Percentiles rank a stretch among this genome's conserved stretches.
These are phyloP conservation scores for Monodelphis domestica DNA, from an alignment of 2,797 vertebrate species.

Conservation along the genomic window DNA sequence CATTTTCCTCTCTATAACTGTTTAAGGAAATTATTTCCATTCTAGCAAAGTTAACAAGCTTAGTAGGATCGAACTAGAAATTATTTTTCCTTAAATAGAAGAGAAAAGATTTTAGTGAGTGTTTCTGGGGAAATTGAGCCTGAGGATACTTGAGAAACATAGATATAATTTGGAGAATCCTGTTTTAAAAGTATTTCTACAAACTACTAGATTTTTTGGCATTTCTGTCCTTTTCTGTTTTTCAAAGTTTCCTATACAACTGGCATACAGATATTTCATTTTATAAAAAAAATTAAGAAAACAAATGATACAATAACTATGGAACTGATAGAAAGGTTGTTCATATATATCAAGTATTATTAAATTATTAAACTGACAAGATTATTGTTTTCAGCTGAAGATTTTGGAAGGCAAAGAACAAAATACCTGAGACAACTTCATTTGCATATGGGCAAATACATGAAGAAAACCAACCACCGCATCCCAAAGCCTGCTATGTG, in stretches of 20 bases:
- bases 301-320: background rate
- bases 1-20: background rate
- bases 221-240: background rate
- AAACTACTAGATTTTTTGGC: background rate
- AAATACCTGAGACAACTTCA: conserved; percentile 96
- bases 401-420: fast-evolving
- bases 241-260: background rate
- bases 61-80: background rate
- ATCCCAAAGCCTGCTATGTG: conserved; percentile 96
- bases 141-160: background rate
- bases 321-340: background rate
- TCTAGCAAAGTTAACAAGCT: background rate
- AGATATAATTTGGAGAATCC: background rate
- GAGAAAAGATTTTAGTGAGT: background rate
- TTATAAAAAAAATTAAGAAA: background rate
- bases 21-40: background rate
- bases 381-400: fast-evolving
- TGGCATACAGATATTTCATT: background rate
- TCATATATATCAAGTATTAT: background rate
- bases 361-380: fast-evolving
- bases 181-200: background rate
- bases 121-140: background rate
- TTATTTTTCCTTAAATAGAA: background rate
- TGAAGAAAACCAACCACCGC: conserved; percentile 97
- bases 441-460: conserved; percentile 98